Evolutionary conservation across 2,113 vertebrate genomes (phyloP), one percentile per base, ranked within the genome.

Genomic region (Chloroceryle aenea): DNA sequence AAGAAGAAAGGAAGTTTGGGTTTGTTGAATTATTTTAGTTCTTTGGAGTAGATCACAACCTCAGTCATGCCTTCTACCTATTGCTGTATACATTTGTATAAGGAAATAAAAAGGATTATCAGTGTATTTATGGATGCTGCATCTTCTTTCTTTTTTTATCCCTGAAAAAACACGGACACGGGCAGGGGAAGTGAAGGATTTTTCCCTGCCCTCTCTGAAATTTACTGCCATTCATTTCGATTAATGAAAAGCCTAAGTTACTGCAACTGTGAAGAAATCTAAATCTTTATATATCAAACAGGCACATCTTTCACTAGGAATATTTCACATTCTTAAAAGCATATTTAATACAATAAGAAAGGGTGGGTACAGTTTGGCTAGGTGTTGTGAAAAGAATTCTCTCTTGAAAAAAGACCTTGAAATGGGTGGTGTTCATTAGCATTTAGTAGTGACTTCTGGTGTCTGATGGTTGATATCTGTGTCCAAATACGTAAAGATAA

Each of bases 1-100:
- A 85, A 74, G 34, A 52, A 86, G 92, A 80, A 95, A 96, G 76
- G 52, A 96, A 95, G 92, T 71, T 80, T 84, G 86, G 14, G 13
- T 56, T 79, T 90, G 63, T 45, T 86, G 50, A 75, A 69, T 87
- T 72, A 61, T 52, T 92, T 90, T 73, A 26, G 25, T 36, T 87
- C 64, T 71, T 86, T 17, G n/a, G 79, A 78, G 27, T 66, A 56
- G 27, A 55, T 79, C 43, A 45, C 52, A 71, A 20, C 61, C 32
- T 78, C 38, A 48, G n/a, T 38, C 10, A 2, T 71, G 34, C 71
- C 72, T 92, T 79, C 34, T 90, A n/a, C n/a, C 45, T 72, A 17
- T 67, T 92, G 40, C 52, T 47, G 0, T 75, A 13, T 62, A 7
- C 36, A 29, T 45, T 87, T 59, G 19, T 74, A 43, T 38, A 34